Evolutionary conservation across 2,888 invertebrate genomes (phyloP).

Genomic region (Teleiodes luculella): DNA sequence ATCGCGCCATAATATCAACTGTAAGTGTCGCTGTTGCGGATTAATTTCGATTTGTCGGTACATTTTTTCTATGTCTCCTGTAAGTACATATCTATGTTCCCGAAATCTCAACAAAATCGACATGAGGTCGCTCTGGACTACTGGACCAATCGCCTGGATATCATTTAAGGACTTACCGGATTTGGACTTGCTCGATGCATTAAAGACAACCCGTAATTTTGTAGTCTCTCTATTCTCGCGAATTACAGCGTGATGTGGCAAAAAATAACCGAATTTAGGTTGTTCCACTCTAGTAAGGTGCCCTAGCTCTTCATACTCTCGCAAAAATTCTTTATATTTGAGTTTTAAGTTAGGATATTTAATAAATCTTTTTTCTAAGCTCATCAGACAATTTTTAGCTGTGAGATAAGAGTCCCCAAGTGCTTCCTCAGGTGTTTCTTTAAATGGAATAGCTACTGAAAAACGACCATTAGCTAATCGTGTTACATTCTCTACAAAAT

Average conservation of each 20-base stretch:
- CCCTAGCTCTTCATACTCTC: slow-evolving; percentile 10
- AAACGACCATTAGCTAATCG: slow-evolving; percentile 22
- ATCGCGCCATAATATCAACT: slow-evolving; percentile 15
- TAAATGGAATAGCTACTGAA: slow-evolving; percentile 21
- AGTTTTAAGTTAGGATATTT: slow-evolving; percentile 12
- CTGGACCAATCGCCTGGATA: slow-evolving; percentile 23
- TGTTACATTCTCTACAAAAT: slow-evolving; percentile 18
- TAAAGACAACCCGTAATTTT: slow-evolving; percentile 5
- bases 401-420: slow-evolving; percentile 15
- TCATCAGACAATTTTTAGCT: slow-evolving; percentile 12
- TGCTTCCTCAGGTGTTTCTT: slow-evolving; percentile 15
- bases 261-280: slow-evolving; percentile 5
- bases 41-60: slow-evolving; percentile 19
- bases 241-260: slow-evolving; percentile 14
- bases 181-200: not conserved
- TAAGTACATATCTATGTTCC: slow-evolving; percentile 22
- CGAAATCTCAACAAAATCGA: slow-evolving; percentile 25
- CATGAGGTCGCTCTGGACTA: slow-evolving; percentile 25
- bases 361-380: slow-evolving; percentile 15
- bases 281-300: slow-evolving; percentile 6
- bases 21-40: not conserved
- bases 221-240: slow-evolving; percentile 10
- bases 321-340: slow-evolving; percentile 7
- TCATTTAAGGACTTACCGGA: slow-evolving; percentile 22
- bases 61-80: slow-evolving; percentile 25